Base-by-base conservation (phyloP, 2,888 invertebrate species). In the Norana najaformis region DNA sequence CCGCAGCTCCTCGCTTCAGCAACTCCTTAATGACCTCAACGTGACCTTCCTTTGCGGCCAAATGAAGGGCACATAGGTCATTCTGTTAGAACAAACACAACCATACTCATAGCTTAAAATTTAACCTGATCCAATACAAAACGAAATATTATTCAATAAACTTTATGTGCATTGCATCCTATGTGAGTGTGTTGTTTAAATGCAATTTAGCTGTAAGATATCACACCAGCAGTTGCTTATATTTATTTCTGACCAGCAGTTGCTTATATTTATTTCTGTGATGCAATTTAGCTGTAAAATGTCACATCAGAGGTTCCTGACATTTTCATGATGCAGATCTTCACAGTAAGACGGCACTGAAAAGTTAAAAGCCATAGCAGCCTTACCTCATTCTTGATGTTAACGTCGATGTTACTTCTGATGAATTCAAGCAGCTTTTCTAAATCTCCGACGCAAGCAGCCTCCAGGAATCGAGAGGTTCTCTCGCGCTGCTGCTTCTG, bases 361-460 rank as follows among this genome's bases (percentile, higher is more conserved):
- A 41, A 30, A 34, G n/a, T 14, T 14, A 89, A n/a, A 35, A 23
- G n/a, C 20, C 36, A 30, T 6, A 14, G n/a, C 23, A 35, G n/a
- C 94, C 98, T 97, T 96, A 99, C 98, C 95, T 98, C 98, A 96
- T 99, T 99, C 95, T 98, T 97, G 93, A 99, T 98, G 95, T 99
- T 99, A 95, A 99, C 99, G 95, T 99, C 99, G 83, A 98, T 98
- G 94, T 98, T 98, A 94, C 97, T 97, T 95, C 98, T 98, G 92
- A 99, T 96, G 94, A 98, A 97, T 95, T 98, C 98, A 94, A 99
- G 96, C 93, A 99, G 98, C 96, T 98, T 99, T 94, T 99, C 98
- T 93, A 99, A 96, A 95, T 99, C 98, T 47, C 99, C 99, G 92
- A 99, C 99, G 94, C 99, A 97, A 93, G 99, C 99, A 92, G 99